Evolutionary conservation across 2,113 vertebrate species (phyloP), one percentile per base, ranked within the genome.

Genomic region (Poeciliopsis occidentalis): DNA sequence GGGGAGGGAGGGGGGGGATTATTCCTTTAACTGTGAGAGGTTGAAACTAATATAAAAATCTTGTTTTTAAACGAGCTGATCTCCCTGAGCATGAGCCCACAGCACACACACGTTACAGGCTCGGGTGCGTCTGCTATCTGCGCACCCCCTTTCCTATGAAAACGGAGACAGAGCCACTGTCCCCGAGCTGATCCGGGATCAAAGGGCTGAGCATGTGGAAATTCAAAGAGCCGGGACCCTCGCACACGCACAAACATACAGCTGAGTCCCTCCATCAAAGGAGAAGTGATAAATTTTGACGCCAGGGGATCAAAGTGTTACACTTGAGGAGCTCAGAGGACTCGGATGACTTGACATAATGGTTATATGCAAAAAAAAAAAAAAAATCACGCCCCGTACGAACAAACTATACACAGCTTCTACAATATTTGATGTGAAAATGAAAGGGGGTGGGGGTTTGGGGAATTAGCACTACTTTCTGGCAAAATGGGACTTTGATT

Each of bases 401-500:
- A 19, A 82, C 32, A 64, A 4, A 37, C 61, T 29, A 51, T 17
- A 47, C 12, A 4, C 39, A 64, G 22, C 73, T 39, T 27, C 51
- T 44, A 66, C 3, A 3, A 51, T 63, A 60, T 64, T 67, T 68
- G 76, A 79, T 84, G 64, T 30, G 69, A 85, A 65, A 81, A 63
- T 65, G 66, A 73, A 44, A 63, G 62, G 73, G 66, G 83, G 71
- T 72, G 78, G 62, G 69, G 60, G 71, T n/a, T 71, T 27, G 65
- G 64, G 79, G 65, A 85, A 84, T 69, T 77, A 82, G 68, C 44
- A 41, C 34, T 54, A 69, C 75, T 88, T 87, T 84, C 71, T 34
- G 81, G 83, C 64, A 82, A 69, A 89, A 90, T 83, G 83, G 63
- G 76, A 80, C 61, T 87, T 80, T 89, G 84, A 90, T 88, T 85